Percentiles rank a stretch among this genome's conserved stretches.
These are phyloP conservation scores for Formica selysi DNA, from an alignment of 1,140 invertebrate species.

Conservation along the genomic window DNA sequence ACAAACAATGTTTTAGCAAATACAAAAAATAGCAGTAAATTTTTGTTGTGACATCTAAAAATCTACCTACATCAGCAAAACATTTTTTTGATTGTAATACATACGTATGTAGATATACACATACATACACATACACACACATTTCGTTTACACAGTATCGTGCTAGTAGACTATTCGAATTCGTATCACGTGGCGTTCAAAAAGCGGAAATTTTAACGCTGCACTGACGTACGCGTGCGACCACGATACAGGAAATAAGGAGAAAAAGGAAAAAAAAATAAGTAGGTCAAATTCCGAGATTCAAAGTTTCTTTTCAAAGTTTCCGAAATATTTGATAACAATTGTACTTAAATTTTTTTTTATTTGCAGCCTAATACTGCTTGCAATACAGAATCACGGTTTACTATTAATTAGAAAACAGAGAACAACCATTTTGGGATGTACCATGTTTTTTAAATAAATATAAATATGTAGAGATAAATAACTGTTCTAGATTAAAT, in stretches of 20 bases:
- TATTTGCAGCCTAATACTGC: background rate
- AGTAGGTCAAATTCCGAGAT: background rate
- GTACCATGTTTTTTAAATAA: background rate
- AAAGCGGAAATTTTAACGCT: slow-evolving; percentile 11
- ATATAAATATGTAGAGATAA: background rate
- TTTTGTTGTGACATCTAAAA: too few species aligned
- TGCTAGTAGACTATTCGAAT: background rate
- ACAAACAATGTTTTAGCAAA: too few species aligned
- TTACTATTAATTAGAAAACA: background rate
- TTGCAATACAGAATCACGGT: background rate
- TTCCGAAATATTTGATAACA: background rate
- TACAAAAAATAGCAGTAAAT: too few species aligned
- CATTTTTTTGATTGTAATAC: too few species aligned
- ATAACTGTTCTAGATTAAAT: background rate
- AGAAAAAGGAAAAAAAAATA: background rate
- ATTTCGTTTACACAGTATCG: background rate
- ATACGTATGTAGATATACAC: too few species aligned
- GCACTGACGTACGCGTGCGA: background rate
- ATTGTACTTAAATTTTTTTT: background rate
- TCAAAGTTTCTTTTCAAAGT: background rate
- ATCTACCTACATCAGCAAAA: too few species aligned
- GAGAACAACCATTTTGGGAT: background rate
- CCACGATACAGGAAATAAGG: slow-evolving; percentile 12
- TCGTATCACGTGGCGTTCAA: slow-evolving; percentile 25
- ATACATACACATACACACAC: too few species aligned